phyloP scores from a whole-genome alignment of 2,113 vertebrate genomes.

The Manacus vitellinus region DNA sequence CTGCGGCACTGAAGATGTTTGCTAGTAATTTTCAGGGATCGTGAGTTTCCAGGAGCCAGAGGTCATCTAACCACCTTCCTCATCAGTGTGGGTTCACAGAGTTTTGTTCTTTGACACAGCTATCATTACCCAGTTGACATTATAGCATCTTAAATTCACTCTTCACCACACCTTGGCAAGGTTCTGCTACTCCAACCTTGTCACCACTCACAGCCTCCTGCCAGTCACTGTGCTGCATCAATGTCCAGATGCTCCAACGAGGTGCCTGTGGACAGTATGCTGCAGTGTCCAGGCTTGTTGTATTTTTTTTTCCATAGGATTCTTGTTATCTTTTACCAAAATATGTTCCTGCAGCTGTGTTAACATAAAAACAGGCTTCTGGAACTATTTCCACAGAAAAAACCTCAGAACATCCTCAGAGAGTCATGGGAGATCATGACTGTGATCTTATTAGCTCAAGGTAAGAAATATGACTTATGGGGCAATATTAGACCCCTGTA shows the following conservation, averaged over 20 bases:
- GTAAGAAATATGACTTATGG: neutral
- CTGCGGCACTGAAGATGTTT: accelerated
- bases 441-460: neutral
- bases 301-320: neutral
- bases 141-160: neutral
- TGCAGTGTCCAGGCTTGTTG: neutral
- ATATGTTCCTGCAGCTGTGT: neutral
- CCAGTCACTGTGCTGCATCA: neutral
- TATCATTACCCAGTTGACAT: neutral
- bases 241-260: neutral
- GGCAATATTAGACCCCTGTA: neutral
- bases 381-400: neutral
- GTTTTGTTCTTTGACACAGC: neutral
- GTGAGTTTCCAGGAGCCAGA: neutral
- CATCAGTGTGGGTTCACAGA: neutral
- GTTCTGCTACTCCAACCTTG: neutral
- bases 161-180: neutral
- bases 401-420: neutral
- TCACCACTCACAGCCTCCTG: neutral
- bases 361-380: neutral
- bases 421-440: accelerated
- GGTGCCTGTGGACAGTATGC: neutral
- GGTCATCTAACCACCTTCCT: neutral
- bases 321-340: neutral
- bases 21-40: neutral